Base-by-base conservation (phyloP, 2,888 invertebrate species). In the Rotaria sp. region DNA sequence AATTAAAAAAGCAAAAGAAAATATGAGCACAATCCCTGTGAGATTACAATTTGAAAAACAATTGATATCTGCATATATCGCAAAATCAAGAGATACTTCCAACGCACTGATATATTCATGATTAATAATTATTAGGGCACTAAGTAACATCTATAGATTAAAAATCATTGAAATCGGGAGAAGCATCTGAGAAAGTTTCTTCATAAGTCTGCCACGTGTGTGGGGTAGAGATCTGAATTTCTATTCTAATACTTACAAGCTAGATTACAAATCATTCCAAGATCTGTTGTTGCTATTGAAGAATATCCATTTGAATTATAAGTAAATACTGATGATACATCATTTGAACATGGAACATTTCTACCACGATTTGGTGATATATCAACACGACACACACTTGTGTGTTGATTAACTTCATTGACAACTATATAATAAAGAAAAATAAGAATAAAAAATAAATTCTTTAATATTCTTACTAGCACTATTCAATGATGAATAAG, bases 201-300 rank as follows among this genome's bases (percentile, higher is more conserved):
- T n/a, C n/a, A n/a, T n/a, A n/a, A n/a, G n/a, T n/a, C n/a, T n/a
- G n/a, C n/a, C n/a, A n/a, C n/a, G n/a, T n/a, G n/a, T n/a, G n/a
- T n/a, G n/a, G 7, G 11, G 11, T 45, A 8, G 45, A 45, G 11
- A 45, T 8, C 45, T 8, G 5, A 41, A 13, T 38, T 18, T 80
- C 15, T 18, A 0, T 10, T 13, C 21, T 38, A 74, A 26, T 80
- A 45, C 45, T 41, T 45, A 80, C 80, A 75, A 86, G 57, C 85
- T 18, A 86, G 50, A 41, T 75, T 86, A 75, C 86, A 86, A 57
- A 86, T 80, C 7, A 85, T 74, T 35, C 86, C 86, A 59, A 52
- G 45, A 26, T 45, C 26, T 41, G 85, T 74, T 55, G 52, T 55
- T 30, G 50, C 86, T 84, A 21, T 1, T 35, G 67, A 30, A 13